A percentile compares a stretch with the other conserved stretches of the same genome.
phyloP scores from a whole-genome alignment of 2,113 vertebrate genomes.

The Empidonax alnorum region DNA sequence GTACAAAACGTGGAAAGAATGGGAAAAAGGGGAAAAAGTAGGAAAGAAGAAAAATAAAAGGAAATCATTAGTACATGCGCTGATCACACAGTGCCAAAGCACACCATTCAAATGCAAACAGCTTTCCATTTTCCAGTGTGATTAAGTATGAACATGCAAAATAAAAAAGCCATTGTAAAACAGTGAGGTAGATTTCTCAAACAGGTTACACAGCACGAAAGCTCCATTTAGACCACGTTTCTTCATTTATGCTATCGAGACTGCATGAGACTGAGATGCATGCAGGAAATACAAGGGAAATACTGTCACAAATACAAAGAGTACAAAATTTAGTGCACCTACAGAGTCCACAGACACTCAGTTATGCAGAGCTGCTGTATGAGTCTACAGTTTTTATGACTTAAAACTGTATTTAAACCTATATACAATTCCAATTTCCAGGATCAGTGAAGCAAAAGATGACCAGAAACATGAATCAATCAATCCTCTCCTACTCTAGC shows the following conservation, averaged over 20 bases:
- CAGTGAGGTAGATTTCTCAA: conserved; percentile 66
- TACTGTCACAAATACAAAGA: conserved; percentile 52
- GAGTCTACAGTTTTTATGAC: background rate
- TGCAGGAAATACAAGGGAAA: conserved; percentile 68
- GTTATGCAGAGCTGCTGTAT: conserved; percentile 37
- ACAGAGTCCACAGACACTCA: conserved; percentile 72
- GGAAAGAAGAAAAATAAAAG: conserved; percentile 86
- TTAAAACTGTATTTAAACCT: background rate
- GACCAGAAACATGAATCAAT: background rate
- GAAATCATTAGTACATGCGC: conserved; percentile 87
- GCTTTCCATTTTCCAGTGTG: conserved; percentile 78
- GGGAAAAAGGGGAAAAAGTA: conserved; percentile 74
- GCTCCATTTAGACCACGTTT: conserved; percentile 63
- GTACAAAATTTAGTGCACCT: conserved; percentile 51
- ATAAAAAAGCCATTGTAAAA: conserved; percentile 74
- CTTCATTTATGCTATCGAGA: conserved; percentile 58
- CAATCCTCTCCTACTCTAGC: background rate
- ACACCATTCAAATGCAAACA: conserved; percentile 80
- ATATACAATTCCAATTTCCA: background rate
- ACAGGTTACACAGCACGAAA: conserved; percentile 68
- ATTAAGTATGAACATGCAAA: conserved; percentile 80
- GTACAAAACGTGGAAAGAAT: conserved; percentile 76
- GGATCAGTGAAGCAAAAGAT: background rate
- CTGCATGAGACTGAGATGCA: conserved; percentile 70
- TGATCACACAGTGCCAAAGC: conserved; percentile 81